phyloP scores from a whole-genome alignment of 2,888 invertebrate genomes.

The Oligia latruncula region DNA sequence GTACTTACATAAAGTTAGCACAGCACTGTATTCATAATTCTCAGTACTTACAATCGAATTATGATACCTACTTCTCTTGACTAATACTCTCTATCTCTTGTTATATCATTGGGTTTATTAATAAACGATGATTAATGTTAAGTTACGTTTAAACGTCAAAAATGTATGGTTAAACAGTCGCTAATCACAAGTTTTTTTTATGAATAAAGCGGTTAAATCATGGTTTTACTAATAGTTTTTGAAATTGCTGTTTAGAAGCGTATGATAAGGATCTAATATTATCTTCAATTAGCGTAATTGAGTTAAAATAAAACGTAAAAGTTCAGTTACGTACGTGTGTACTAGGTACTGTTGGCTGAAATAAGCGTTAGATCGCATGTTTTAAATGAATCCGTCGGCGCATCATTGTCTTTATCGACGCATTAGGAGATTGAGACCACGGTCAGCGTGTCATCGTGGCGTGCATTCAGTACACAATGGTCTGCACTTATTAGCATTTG shows the following conservation, averaged over 20 bases:
- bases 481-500: slow-evolving; percentile 51
- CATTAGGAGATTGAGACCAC: slow-evolving; percentile 71
- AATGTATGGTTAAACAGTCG: no score
- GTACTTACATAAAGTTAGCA: background rate
- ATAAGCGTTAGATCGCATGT: slow-evolving; percentile 25
- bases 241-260: background rate
- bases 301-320: background rate
- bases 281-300: background rate
- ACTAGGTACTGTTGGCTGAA: background rate
- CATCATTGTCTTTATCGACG: slow-evolving; percentile 44
- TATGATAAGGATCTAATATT: background rate
- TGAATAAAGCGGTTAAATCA: background rate
- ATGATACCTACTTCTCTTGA: background rate
- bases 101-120: no score
- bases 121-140: no score
- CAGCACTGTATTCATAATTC: background rate
- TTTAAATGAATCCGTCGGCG: slow-evolving; percentile 17
- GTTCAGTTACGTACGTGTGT: background rate
- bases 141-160: no score
- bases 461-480: slow-evolving; percentile 59
- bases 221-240: background rate
- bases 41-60: background rate
- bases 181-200: no score
- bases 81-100: background rate
- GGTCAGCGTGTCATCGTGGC: slow-evolving; percentile 77